Evolutionary conservation across 2,113 vertebrate genomes (phyloP), one percentile per base, ranked within the genome.

Genomic region (Andinoacara biseriatus): DNA sequence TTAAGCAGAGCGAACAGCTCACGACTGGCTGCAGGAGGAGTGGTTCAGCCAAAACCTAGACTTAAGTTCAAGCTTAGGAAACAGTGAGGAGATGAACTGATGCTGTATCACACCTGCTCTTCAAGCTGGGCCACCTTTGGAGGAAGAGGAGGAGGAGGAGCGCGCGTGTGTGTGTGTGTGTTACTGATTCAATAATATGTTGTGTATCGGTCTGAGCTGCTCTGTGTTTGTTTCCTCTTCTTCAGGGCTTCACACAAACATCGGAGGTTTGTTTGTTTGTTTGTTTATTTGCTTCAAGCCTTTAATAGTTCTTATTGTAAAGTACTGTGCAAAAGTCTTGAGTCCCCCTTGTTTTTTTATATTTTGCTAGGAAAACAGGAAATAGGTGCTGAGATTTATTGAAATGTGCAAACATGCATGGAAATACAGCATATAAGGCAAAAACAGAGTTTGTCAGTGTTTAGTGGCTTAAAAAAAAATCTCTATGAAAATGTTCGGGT

Each of bases 51-150:
- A 49, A 49, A 6, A 17, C 15, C 15, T 15, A 46, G 14, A 5
- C 13, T 14, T 15, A 15, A 46, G 15, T 46, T 15, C 43, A 17
- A 49, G 15, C 14, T 1, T 17, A 17, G 46, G 46, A 52, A 46
- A 67, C 43, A 26, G 24, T 10, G 17, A 46, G 63, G 22, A 26
- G 63, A 10, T 22, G 9, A 26, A 38, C 2, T 2, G 15, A 52
- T 3, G 24, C 18, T 69, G 18, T 4, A 7, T 0, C 17, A 49
- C 22, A 11, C 9, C 0, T 35, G 0, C 9, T 13, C 38, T 43
- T 24, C 14, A 65, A 65, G 7, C 62, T 65, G 40, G 43, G 0
- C 14, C 14, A 17, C 65, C 24, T 29, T 2, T 17, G 62, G 43
- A 15, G 43, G 14, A 15, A 3, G 4, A 11, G 43, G 11, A 46